A percentile compares a stretch with the other conserved stretches of the same genome.
Conservation (phyloP, 1,140 invertebrate genomes). For the Probaryconus sp. region DNA sequence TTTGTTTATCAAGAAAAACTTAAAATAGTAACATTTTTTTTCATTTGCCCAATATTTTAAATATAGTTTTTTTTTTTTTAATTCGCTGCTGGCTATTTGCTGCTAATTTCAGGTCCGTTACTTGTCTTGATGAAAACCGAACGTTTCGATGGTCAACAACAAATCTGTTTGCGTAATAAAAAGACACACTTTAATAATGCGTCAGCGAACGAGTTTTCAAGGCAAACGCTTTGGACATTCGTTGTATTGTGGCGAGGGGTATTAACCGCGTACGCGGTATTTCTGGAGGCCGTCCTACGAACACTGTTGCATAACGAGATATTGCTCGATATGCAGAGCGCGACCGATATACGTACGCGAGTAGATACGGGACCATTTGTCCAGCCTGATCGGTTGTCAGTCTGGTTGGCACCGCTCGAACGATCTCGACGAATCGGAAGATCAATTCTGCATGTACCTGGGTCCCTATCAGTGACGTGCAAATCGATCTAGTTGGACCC, state of each 20-base stretch:
- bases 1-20: too few relatives aligned
- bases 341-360: conserved; percentile 33
- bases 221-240: conserved; percentile 25
- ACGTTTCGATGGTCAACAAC: not conserved
- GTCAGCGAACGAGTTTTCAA: conserved; percentile 38
- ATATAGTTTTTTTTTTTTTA: too few relatives aligned
- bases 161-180: conserved; percentile 22
- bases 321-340: conserved; percentile 31
- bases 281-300: conserved; percentile 30
- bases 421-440: conserved; percentile 45
- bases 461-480: conserved; percentile 68
- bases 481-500: conserved; percentile 63
- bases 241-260: conserved; percentile 16
- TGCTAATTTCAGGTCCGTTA: not conserved
- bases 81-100: too few relatives aligned
- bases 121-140: too few relatives aligned
- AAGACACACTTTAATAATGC: conserved; percentile 3
- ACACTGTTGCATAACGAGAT: conserved; percentile 55
- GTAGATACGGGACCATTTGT: conserved; percentile 66
- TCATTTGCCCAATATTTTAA: too few relatives aligned
- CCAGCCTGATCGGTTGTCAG: conserved; percentile 59
- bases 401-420: conserved; percentile 22
- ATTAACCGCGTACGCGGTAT: conserved; percentile 25
- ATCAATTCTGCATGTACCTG: conserved; percentile 37
- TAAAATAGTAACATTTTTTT: too few relatives aligned